phyloP scores from a whole-genome alignment of 2,113 vertebrate species.

The Neotragus pygmaeus region DNA sequence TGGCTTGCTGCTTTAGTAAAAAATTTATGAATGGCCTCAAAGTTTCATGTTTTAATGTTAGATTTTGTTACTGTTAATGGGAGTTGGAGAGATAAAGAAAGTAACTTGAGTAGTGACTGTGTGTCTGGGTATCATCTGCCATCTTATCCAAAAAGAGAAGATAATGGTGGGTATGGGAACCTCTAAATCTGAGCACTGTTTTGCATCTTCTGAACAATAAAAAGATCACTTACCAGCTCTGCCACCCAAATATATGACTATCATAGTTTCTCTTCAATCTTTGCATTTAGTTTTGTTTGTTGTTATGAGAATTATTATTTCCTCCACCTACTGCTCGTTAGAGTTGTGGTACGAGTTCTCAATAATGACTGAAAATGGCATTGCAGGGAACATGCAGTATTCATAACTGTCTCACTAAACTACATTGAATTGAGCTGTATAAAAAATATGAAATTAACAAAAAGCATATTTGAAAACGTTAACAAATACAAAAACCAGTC shows the following conservation, averaged over 20 bases:
- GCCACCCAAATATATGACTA: neutral
- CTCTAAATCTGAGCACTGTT: neutral
- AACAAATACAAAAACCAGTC: constrained; percentile 65
- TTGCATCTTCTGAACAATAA: constrained; percentile 26
- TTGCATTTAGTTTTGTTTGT: constrained; percentile 17
- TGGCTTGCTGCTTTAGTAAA: neutral
- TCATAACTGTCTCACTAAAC: constrained; percentile 45
- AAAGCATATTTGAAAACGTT: constrained; percentile 68
- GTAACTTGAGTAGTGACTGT: neutral
- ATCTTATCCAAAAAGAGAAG: constrained; percentile 44
- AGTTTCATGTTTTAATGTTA: neutral
- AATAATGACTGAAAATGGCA: constrained; percentile 66
- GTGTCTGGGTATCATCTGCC: neutral
- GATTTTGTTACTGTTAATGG: neutral
- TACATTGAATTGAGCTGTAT: constrained; percentile 53
- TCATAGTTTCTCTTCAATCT: constrained; percentile 47
- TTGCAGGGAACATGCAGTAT: neutral
- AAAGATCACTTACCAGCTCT: neutral
- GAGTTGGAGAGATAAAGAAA: neutral
- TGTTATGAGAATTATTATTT: constrained; percentile 50
- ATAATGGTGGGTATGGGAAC: neutral
- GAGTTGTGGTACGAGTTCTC: neutral
- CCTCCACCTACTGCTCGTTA: constrained; percentile 27
- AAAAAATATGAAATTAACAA: constrained; percentile 64
- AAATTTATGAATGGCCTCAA: neutral